Conservation (phyloP, 2,888 invertebrate genomes). For the Marronus borbonicus region DNA sequence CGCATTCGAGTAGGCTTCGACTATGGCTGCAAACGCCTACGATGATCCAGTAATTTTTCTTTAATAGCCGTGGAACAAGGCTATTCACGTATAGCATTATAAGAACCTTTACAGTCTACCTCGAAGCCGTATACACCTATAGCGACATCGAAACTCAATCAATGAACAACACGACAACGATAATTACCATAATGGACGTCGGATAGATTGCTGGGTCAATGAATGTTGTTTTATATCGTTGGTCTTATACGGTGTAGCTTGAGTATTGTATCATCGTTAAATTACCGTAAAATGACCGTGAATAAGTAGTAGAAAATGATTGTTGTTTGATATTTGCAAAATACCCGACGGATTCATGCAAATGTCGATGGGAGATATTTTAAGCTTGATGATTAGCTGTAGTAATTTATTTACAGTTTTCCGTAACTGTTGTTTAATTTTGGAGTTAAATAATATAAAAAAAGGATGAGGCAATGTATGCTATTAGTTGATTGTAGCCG, state of each 20-base stretch:
- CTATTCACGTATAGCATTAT: neutral
- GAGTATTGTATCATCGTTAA: constrained; percentile 8
- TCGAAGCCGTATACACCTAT: neutral
- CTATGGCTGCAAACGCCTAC: constrained; percentile 18
- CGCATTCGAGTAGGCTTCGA: neutral
- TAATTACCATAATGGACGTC: neutral
- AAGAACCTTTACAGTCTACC: neutral
- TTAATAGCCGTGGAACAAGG: constrained; percentile 21
- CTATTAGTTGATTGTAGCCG: no score
- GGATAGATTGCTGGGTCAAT: constrained; percentile 30
- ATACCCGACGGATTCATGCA: neutral
- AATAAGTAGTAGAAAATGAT: neutral
- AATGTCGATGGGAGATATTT: neutral
- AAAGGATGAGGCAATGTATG: neutral
- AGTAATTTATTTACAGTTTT: constrained; percentile 1
- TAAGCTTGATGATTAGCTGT: neutral
- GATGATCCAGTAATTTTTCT: constrained; percentile 14
- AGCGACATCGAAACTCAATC: constrained; percentile 27
- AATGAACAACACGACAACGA: constrained; percentile 12
- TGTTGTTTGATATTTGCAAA: neutral
- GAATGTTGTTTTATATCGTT: constrained; percentile 7
- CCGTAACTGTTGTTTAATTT: neutral
- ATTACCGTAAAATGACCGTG: constrained; percentile 3
- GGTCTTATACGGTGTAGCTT: neutral
- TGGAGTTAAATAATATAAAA: neutral